Percentiles rank a stretch among this genome's conserved stretches.
Evolutionary conservation across 2,797 vertebrate genomes (phyloP).

Genomic region (Salmo trutta): DNA sequence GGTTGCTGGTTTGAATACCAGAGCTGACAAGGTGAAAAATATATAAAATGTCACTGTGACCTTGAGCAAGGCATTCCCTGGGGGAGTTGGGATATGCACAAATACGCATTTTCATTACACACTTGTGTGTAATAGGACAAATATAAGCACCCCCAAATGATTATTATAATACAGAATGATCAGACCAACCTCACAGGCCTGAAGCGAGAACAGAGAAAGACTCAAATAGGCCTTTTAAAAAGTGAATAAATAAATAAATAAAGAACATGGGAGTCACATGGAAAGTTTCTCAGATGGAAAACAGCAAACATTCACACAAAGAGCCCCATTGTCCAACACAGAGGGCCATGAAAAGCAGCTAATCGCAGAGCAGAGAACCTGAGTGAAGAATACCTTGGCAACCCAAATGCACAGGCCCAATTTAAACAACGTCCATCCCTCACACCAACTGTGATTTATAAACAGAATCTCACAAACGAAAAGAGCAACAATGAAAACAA

Average conservation of each 20-base stretch:
- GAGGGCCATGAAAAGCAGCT: conserved; percentile 25
- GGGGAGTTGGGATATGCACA: no score
- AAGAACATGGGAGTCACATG: conserved; percentile 45
- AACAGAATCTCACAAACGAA: conserved; percentile 38
- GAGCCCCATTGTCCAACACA: conserved; percentile 61
- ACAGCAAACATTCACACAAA: conserved; percentile 67
- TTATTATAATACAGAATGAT: conserved; percentile 12
- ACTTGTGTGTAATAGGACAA: no score
- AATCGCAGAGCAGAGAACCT: conserved; percentile 54
- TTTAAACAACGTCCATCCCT: conserved; percentile 4
- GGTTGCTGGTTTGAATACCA: no score
- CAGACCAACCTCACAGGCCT: conserved; percentile 8
- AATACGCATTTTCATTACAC: no score
- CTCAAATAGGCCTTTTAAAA: conserved; percentile 18
- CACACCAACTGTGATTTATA: conserved; percentile 52
- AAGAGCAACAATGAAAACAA: conserved; percentile 57
- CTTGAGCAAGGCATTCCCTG: no score
- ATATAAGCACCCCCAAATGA: no score
- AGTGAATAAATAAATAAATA: conserved; percentile 30
- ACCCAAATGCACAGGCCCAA: conserved; percentile 7
- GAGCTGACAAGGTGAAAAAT: no score
- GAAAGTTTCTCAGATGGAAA: conserved; percentile 55
- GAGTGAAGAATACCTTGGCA: conserved; percentile 59
- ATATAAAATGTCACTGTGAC: no score
- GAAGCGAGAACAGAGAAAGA: conserved; percentile 9